phyloP scores from a whole-genome alignment of 2,113 vertebrate genomes.

The Accipiter virgatus region DNA sequence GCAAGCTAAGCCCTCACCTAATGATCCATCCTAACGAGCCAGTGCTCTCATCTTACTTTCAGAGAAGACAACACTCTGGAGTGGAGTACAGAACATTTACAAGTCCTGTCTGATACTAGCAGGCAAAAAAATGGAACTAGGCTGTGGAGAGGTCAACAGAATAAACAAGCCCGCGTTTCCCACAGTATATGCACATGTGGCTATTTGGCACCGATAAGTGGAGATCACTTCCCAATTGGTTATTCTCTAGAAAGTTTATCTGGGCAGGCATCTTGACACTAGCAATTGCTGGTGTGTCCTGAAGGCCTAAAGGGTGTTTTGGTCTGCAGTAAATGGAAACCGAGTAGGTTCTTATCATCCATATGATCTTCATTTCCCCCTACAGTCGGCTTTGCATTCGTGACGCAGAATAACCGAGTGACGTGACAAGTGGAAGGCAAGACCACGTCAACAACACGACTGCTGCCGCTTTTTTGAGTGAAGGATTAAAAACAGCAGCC shows the following conservation, averaged over 20 bases:
- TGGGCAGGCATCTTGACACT: not conserved
- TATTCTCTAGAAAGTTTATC: conserved; percentile 14
- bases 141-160: not conserved
- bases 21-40: not conserved
- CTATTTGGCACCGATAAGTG: not conserved
- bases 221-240: not conserved
- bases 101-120: not conserved
- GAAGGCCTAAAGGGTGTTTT: not conserved
- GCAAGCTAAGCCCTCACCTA: not conserved
- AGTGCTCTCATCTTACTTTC: not conserved
- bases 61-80: not conserved
- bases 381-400: not conserved
- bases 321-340: not conserved
- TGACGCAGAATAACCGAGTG: not conserved
- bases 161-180: not conserved
- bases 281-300: not conserved
- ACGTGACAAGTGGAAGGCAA: not conserved
- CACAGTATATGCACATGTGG: not conserved
- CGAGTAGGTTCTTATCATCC: not conserved
- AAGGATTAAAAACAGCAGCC: not conserved
- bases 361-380: not conserved
- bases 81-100: not conserved
- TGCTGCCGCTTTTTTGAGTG: not conserved
- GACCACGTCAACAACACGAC: not conserved
- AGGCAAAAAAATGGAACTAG: not conserved